A percentile compares a stretch with the other conserved stretches of the same genome.
Evolutionary conservation across 2,797 vertebrate genomes (phyloP).

Genomic region (Tenualosa thibaudeaui): DNA sequence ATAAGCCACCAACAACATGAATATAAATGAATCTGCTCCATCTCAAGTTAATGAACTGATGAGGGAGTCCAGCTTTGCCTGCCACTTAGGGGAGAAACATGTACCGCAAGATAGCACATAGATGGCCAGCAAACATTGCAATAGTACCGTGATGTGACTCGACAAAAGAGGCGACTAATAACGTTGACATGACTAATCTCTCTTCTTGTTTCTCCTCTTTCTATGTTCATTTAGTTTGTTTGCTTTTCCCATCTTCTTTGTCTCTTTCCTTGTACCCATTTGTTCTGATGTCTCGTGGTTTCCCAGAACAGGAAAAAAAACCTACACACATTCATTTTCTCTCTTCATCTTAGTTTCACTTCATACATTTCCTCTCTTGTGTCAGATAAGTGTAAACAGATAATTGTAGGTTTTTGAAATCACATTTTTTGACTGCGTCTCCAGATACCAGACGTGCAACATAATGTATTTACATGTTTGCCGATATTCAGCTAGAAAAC

Average conservation of each 20-base stretch:
- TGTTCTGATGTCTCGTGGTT: slow-evolving; percentile 68
- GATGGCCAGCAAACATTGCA: slow-evolving; percentile 68
- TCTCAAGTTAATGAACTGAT: slow-evolving; percentile 35
- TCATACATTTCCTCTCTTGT: slow-evolving; percentile 71
- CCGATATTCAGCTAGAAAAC: not conserved
- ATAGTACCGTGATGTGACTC: slow-evolving; percentile 70
- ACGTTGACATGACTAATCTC: slow-evolving; percentile 81
- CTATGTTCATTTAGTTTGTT: slow-evolving; percentile 40
- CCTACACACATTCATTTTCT: slow-evolving; percentile 39
- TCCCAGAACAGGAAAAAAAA: slow-evolving; percentile 50
- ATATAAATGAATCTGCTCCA: slow-evolving; percentile 15
- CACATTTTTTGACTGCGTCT: slow-evolving; percentile 72
- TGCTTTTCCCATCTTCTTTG: slow-evolving; percentile 39
- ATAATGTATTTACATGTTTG: slow-evolving; percentile 21
- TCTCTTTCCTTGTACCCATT: slow-evolving; percentile 58
- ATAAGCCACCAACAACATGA: slow-evolving; percentile 23
- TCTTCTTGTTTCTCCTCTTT: slow-evolving; percentile 67
- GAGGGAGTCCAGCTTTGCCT: slow-evolving; percentile 45
- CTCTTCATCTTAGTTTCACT: slow-evolving; percentile 59
- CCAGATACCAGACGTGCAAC: slow-evolving; percentile 81
- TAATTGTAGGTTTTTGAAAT: slow-evolving; percentile 72
- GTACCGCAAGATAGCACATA: slow-evolving; percentile 31
- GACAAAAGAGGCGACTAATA: slow-evolving; percentile 85
- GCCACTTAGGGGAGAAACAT: slow-evolving; percentile 15
- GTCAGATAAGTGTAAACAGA: slow-evolving; percentile 71